Evolutionary conservation across 2,888 invertebrate genomes (phyloP).

Genomic region (Flexamia atlantica): DNA sequence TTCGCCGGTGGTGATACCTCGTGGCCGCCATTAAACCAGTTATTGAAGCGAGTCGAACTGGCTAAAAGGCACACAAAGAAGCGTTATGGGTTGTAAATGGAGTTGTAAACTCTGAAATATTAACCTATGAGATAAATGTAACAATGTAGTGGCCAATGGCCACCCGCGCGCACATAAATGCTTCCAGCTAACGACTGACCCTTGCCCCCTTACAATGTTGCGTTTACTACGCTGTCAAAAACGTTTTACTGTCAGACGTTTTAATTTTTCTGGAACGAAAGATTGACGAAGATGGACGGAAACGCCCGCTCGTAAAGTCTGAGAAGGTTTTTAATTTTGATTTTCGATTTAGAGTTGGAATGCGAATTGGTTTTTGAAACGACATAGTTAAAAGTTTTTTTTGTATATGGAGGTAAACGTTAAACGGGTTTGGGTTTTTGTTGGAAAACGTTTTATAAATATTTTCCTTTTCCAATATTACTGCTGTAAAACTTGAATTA

Average conservation of each 20-base stretch:
- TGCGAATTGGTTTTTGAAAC: not conserved
- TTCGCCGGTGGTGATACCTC: not conserved
- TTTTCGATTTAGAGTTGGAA: not conserved
- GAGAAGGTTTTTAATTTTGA: not conserved
- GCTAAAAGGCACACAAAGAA: constrained; percentile 25
- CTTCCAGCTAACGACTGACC: not conserved
- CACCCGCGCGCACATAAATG: not conserved
- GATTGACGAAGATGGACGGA: constrained; percentile 17
- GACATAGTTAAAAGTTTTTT: not conserved
- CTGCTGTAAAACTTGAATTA: no score
- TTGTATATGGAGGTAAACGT: no score
- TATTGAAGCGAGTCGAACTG: not conserved
- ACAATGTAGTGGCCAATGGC: not conserved
- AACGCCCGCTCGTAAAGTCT: not conserved
- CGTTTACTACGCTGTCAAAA: no score
- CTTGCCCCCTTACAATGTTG: not conserved
- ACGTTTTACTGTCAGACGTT: constrained; percentile 8
- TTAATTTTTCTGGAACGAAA: constrained; percentile 13
- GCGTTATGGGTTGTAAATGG: constrained; percentile 26
- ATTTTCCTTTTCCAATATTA: no score
- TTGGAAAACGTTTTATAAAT: no score
- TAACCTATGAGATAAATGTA: not conserved
- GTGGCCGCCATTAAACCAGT: not conserved
- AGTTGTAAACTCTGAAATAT: constrained; percentile 19
- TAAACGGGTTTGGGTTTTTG: no score